Percentiles rank a stretch among this genome's conserved stretches.
Evolutionary conservation across 2,113 vertebrate species (phyloP).

Genomic region (Glaucidium brasilianum): DNA sequence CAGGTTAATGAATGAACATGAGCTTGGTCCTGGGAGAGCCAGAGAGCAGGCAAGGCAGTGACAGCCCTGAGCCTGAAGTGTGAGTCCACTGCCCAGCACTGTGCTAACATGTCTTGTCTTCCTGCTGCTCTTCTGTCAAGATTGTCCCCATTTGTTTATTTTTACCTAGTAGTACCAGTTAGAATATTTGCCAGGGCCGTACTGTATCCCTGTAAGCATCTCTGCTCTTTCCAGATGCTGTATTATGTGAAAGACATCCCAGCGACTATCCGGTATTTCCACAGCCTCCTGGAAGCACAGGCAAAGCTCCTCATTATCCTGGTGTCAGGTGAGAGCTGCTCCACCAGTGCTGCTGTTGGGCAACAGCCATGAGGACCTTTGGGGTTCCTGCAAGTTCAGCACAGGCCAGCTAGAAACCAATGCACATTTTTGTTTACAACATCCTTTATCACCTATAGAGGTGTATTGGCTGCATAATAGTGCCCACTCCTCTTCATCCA

Average conservation of each 20-base stretch:
- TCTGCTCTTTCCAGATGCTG: constrained; percentile 75
- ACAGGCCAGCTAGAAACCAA: neutral
- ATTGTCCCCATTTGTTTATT: neutral
- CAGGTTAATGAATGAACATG: neutral
- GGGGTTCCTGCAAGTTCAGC: neutral
- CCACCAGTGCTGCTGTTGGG: neutral
- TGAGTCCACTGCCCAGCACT: neutral
- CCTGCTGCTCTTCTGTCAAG: neutral
- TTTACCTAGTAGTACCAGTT: neutral
- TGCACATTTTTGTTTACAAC: neutral
- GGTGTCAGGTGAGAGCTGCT: constrained; percentile 83
- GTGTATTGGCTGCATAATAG: neutral
- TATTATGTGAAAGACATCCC: constrained; percentile 87
- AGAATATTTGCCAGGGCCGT: neutral
- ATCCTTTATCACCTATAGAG: neutral
- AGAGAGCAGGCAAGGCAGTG: neutral
- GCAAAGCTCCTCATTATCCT: constrained; percentile 88
- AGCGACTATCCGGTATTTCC: constrained; percentile 83
- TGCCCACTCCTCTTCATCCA: too few relatives aligned
- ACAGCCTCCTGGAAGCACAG: constrained; percentile 76
- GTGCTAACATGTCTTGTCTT: fast-evolving
- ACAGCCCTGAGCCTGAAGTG: neutral
- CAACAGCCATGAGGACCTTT: neutral
- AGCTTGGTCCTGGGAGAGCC: neutral
- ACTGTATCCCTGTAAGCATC: neutral